phyloP scores from a whole-genome alignment of 2,113 vertebrate genomes.

The Steatornis caripensis region DNA sequence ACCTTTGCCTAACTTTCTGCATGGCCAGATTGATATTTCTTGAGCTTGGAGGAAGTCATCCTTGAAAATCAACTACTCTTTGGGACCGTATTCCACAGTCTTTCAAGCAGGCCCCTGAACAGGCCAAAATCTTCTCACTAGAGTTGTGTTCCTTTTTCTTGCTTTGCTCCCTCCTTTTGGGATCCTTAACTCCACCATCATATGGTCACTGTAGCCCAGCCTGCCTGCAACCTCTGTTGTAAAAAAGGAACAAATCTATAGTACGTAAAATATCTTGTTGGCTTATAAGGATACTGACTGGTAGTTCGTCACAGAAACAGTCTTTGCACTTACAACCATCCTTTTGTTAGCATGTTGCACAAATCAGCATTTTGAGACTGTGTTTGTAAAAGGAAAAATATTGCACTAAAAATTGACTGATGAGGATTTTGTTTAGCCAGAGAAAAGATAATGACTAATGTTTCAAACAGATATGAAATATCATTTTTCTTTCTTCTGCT shows the following conservation, averaged over 20 bases:
- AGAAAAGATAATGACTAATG: background rate
- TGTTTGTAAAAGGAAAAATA: background rate
- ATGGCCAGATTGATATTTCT: background rate
- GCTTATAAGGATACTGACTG: background rate
- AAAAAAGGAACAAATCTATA: background rate
- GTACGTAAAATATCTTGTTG: background rate
- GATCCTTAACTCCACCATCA: background rate
- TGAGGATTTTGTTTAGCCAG: background rate
- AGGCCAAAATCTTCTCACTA: background rate
- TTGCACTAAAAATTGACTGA: background rate
- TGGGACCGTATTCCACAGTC: background rate
- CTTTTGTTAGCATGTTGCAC: background rate
- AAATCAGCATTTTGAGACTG: background rate
- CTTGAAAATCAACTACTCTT: background rate
- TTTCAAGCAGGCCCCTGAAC: background rate
- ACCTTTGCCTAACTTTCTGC: background rate
- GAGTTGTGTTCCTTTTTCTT: background rate
- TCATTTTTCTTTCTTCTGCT: background rate
- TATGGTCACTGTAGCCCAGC: rapidly evolving
- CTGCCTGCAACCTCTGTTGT: background rate
- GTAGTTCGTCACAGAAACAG: background rate
- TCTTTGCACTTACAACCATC: background rate
- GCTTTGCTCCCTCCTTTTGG: background rate
- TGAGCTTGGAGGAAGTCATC: background rate
- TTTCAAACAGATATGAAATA: background rate